phyloP scores from a whole-genome alignment of 2,113 vertebrate species.

The Trachemys scripta region DNA sequence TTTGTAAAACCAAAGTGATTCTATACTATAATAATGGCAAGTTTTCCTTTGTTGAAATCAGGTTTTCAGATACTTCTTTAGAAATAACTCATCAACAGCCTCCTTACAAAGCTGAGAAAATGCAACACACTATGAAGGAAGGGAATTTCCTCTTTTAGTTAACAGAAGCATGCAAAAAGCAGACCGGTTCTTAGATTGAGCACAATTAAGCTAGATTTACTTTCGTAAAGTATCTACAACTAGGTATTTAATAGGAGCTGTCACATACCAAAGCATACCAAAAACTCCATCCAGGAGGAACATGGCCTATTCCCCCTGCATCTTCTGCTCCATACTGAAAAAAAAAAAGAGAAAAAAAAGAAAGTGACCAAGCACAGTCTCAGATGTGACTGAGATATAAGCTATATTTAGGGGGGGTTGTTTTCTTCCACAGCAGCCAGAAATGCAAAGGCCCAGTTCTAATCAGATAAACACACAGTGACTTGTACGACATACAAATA shows the following conservation, averaged over 20 bases:
- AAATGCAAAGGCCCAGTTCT: background rate
- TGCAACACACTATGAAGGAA: accelerated
- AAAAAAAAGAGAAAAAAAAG: background rate
- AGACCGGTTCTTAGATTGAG: background rate
- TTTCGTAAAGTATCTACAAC: background rate
- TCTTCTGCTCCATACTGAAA: constrained; percentile 90
- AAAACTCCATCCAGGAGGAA: constrained; percentile 94
- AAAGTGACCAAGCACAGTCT: background rate
- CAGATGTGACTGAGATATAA: background rate
- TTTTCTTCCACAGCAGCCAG: constrained; percentile 10
- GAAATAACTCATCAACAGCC: background rate
- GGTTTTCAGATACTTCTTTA: background rate
- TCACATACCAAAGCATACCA: constrained; percentile 95
- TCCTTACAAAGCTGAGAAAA: background rate
- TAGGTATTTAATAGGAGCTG: accelerated
- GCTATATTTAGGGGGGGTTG: background rate
- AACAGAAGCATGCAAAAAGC: background rate
- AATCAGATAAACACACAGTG: accelerated
- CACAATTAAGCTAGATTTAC: background rate
- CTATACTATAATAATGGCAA: background rate
- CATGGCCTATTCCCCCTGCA: constrained; percentile 90
- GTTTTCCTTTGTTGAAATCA: background rate
- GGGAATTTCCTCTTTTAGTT: background rate
- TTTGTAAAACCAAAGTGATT: background rate
- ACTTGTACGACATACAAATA: background rate